These are phyloP conservation scores for Odontamblyopus rebecca DNA, from an alignment of 2,797 vertebrate genomes.

Conservation along the genomic window DNA sequence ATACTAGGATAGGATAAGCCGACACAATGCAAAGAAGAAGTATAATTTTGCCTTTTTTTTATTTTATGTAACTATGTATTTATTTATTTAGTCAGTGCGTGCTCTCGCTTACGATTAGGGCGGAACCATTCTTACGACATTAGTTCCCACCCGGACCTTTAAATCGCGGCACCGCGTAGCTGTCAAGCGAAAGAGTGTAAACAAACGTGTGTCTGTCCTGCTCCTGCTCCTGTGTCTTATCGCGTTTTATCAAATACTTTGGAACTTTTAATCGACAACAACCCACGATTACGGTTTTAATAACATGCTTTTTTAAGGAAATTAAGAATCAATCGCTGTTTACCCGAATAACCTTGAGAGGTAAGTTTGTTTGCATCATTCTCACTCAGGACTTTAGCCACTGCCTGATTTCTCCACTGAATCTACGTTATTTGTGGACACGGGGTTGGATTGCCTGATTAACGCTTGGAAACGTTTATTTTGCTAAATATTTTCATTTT, in stretches of 20 bases:
- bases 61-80: too few species aligned
- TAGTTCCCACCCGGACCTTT: constrained; percentile 49
- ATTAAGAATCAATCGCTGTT: neutral
- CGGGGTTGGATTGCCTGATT: neutral
- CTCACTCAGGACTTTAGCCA: neutral
- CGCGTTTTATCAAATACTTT: neutral
- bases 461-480: neutral
- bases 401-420: neutral
- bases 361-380: constrained; percentile 23
- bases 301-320: neutral
- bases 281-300: accelerated
- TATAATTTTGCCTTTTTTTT: too few species aligned
- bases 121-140: constrained; percentile 42
- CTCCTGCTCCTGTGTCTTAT: constrained; percentile 35
- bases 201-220: constrained; percentile 5
- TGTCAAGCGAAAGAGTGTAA: constrained; percentile 29
- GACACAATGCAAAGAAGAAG: too few species aligned
- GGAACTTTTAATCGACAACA: neutral
- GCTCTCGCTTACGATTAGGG: neutral
- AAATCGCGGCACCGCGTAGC: constrained; percentile 44
- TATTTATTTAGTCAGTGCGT: too few species aligned
- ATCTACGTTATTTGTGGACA: neutral
- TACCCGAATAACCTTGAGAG: neutral
- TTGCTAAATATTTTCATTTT: neutral
- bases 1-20: too few species aligned